phyloP scores from a whole-genome alignment of 2,113 vertebrate genomes.

The Apus apus region DNA sequence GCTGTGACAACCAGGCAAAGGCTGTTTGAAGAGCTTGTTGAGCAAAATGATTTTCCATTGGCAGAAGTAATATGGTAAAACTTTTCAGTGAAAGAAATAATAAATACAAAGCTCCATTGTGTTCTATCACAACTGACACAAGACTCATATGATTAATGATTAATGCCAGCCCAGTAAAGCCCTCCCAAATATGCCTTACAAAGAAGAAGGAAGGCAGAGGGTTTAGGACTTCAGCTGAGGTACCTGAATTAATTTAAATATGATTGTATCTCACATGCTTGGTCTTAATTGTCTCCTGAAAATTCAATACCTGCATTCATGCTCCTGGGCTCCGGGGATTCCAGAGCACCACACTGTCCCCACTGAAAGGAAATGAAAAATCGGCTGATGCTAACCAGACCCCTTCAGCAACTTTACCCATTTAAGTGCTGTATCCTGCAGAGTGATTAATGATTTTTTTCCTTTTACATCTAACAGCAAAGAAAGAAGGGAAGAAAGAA shows the following conservation, averaged over 20 bases:
- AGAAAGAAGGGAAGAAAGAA: conserved; percentile 38
- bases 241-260: conserved; percentile 65
- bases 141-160: background rate
- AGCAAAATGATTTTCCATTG: conserved; percentile 5
- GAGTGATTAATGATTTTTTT: conserved; percentile 79
- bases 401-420: conserved; percentile 71
- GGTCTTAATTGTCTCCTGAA: conserved; percentile 69
- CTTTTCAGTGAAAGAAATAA: conserved; percentile 17
- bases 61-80: conserved; percentile 14
- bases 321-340: conserved; percentile 68
- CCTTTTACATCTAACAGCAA: conserved; percentile 68
- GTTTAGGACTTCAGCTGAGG: conserved; percentile 14
- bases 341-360: conserved; percentile 73
- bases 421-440: conserved; percentile 76
- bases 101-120: conserved; percentile 36
- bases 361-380: conserved; percentile 82
- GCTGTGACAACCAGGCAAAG: background rate
- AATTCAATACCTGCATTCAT: conserved; percentile 77
- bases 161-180: conserved; percentile 1
- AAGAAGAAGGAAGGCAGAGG: background rate
- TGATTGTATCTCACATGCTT: conserved; percentile 55
- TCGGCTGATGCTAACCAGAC: conserved; percentile 79
- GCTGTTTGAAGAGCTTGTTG: background rate
- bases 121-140: conserved; percentile 8
- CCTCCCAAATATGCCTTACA: background rate